A percentile compares a stretch with the other conserved stretches of the same genome.
These are phyloP conservation scores for Lampropteryx suffumata DNA, from an alignment of 2,888 invertebrate species.

Conservation along the genomic window DNA sequence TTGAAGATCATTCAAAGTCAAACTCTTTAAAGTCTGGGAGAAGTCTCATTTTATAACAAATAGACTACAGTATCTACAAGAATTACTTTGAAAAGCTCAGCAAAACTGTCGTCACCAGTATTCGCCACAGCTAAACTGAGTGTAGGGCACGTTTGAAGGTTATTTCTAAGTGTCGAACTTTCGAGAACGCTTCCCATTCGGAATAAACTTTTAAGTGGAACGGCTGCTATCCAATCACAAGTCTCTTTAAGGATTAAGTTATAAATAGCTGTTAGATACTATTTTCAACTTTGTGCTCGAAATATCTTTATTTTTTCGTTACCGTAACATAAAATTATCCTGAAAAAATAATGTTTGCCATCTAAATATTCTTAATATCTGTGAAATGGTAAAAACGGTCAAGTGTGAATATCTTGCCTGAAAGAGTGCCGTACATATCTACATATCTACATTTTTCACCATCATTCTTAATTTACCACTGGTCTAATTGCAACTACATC, in stretches of 20 bases:
- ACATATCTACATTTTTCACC: too few species aligned
- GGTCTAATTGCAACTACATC: too few species aligned
- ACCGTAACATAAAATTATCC: too few species aligned
- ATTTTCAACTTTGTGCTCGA: too few species aligned
- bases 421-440: too few species aligned
- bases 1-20: too few species aligned
- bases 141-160: conserved; percentile 20
- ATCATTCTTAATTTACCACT: too few species aligned
- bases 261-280: conserved; percentile 8
- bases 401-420: too few species aligned
- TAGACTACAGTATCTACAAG: background rate
- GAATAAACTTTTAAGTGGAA: conserved; percentile 31
- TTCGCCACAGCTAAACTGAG: background rate
- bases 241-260: conserved; percentile 16
- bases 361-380: conserved; percentile 27
- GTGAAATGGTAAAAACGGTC: conserved; percentile 30
- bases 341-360: conserved; percentile 18
- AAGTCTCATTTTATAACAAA: background rate
- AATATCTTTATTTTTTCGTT: too few species aligned
- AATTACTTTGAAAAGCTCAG: conserved; percentile 5
- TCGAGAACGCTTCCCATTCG: conserved; percentile 22
- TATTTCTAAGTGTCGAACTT: conserved; percentile 30
- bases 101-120: conserved; percentile 4
- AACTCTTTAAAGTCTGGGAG: too few species aligned
- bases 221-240: conserved; percentile 22